Evolutionary conservation across 2,113 vertebrate species (phyloP).

Genomic region (Nematolebias whitei): DNA sequence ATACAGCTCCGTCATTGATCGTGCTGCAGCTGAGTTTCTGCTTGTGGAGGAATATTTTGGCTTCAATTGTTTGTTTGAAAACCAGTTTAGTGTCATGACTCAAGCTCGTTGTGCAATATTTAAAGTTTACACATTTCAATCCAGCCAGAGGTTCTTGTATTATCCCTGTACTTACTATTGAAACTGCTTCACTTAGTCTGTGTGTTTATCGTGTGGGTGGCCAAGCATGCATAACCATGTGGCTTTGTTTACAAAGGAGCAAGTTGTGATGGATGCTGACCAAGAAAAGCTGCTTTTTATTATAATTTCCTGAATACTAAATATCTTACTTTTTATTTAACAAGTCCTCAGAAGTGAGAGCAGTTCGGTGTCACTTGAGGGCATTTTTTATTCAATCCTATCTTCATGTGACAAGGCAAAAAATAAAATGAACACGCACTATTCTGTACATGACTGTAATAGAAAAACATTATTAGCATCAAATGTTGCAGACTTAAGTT

Average conservation of each 20-base stretch:
- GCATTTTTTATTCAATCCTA: neutral
- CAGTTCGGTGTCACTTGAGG: neutral
- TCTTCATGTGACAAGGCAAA: neutral
- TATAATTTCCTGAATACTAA: neutral
- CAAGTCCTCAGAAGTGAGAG: neutral
- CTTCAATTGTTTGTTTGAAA: neutral
- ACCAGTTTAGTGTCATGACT: neutral
- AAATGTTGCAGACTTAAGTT: slow-evolving; percentile 5
- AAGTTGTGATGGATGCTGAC: slow-evolving; percentile 34
- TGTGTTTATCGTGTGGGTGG: slow-evolving; percentile 46
- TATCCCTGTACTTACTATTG: slow-evolving; percentile 1
- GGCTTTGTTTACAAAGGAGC: slow-evolving; percentile 55
- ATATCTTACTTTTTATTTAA: neutral
- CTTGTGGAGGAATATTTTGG: neutral
- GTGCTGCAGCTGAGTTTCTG: slow-evolving; percentile 1
- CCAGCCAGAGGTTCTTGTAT: neutral
- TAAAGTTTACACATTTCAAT: neutral
- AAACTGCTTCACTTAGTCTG: slow-evolving; percentile 1
- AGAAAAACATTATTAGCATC: neutral
- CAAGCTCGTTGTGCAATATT: neutral
- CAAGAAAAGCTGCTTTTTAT: slow-evolving; percentile 4
- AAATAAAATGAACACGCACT: neutral
- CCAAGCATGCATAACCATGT: slow-evolving; percentile 22
- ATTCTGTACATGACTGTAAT: neutral
- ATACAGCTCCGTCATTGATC: neutral